phyloP scores from a whole-genome alignment of 2,888 invertebrate genomes.

The Orchesella flavescens region DNA sequence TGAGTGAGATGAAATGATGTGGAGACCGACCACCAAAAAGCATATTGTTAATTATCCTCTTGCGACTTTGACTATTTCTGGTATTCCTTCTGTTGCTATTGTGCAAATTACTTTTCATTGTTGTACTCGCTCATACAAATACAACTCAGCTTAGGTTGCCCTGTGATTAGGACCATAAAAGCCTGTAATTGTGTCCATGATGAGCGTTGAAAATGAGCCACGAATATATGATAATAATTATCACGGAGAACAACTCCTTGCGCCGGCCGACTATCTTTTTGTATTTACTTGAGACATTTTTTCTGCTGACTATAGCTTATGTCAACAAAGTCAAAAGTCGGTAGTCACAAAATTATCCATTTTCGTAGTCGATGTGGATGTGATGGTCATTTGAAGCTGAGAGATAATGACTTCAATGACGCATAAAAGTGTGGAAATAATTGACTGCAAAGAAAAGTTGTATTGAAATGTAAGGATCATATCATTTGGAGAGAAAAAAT shows the following conservation, averaged over 20 bases:
- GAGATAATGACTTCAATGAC: constrained; percentile 29
- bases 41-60: not conserved
- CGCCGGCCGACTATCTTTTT: not conserved
- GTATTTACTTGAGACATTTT: not conserved
- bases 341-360: not conserved
- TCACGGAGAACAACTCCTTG: constrained; percentile 27
- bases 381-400: constrained; percentile 17
- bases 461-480: not conserved
- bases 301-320: not conserved
- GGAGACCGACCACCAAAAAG: not conserved
- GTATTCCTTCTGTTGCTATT: not conserved
- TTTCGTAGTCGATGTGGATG: constrained; percentile 21
- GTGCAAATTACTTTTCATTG: not conserved
- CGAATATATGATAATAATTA: constrained; percentile 19
- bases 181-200: constrained; percentile 9
- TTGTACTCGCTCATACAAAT: too few relatives aligned
- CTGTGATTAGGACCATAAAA: not conserved
- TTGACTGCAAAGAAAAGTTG: not conserved
- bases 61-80: not conserved
- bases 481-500: not conserved
- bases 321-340: constrained; percentile 26
- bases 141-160: not conserved
- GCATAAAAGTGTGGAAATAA: not conserved
- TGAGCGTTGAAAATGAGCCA: constrained; percentile 32
- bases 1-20: too few relatives aligned